Conservation (phyloP, 2,888 invertebrate species). For the Erynnis tages region DNA sequence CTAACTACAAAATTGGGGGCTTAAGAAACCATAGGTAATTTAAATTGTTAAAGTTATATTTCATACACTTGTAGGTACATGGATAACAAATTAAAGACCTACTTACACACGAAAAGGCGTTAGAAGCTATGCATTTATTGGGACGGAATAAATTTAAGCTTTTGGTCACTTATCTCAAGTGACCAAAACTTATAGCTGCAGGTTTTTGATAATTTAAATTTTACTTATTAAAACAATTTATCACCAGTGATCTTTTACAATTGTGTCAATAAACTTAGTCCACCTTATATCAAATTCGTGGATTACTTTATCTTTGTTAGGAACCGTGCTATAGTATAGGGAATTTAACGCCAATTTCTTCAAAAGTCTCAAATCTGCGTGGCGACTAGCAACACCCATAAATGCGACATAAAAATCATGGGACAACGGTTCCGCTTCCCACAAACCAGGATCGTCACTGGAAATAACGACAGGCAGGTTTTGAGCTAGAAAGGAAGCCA, state of each 20-base stretch:
- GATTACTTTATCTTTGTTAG: slow-evolving; percentile 56
- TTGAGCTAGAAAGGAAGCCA: slow-evolving; percentile 82
- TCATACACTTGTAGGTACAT: no score
- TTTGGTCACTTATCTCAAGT: no score
- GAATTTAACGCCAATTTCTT: slow-evolving; percentile 90
- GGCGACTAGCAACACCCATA: slow-evolving; percentile 86
- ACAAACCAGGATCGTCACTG: slow-evolving; percentile 89
- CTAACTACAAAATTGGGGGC: no score
- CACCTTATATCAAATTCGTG: slow-evolving; percentile 67
- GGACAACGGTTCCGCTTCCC: slow-evolving; percentile 86
- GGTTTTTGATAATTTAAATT: no score
- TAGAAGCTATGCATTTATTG: no score
- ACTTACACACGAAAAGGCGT: no score
- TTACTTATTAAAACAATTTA: background rate
- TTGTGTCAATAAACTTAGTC: slow-evolving; percentile 59
- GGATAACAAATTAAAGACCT: no score
- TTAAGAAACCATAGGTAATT: no score
- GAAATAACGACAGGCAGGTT: slow-evolving; percentile 87
- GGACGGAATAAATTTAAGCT: no score
- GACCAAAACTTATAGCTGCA: no score
- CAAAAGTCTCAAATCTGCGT: slow-evolving; percentile 85
- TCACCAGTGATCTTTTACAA: slow-evolving; percentile 47
- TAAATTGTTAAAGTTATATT: no score
- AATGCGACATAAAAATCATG: slow-evolving; percentile 90
- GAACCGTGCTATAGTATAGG: slow-evolving; percentile 84